Percentiles rank a stretch among this genome's conserved stretches.
phyloP scores from a whole-genome alignment of 2,113 vertebrate genomes.

The Coptodon rendalli region DNA sequence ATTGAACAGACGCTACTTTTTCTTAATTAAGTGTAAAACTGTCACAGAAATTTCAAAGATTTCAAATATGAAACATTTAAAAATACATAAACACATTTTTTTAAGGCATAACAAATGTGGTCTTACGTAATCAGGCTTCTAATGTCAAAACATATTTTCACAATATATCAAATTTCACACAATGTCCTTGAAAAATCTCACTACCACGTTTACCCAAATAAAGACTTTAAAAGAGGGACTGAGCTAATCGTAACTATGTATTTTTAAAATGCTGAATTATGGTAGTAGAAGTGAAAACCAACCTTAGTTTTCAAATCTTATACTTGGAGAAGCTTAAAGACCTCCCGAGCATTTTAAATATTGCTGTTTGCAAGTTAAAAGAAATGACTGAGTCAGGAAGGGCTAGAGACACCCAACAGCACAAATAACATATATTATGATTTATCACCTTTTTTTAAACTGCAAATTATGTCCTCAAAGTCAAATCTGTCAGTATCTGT shows the following conservation, averaged over 20 bases:
- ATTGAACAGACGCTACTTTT: accelerated
- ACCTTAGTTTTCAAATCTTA: not conserved
- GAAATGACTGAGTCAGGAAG: not conserved
- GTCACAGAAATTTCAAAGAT: not conserved
- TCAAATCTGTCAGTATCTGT: not conserved
- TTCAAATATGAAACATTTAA: not conserved
- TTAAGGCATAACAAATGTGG: not conserved
- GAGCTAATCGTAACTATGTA: not conserved
- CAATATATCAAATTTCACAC: not conserved
- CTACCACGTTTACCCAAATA: not conserved
- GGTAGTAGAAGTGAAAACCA: not conserved
- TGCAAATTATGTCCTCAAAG: not conserved
- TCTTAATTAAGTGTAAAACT: not conserved
- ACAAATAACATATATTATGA: not conserved
- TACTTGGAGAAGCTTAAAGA: not conserved
- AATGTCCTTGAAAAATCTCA: not conserved
- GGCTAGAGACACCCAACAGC: not conserved
- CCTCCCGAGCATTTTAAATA: not conserved
- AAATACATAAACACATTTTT: not conserved
- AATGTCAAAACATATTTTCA: not conserved
- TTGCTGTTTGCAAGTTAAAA: not conserved
- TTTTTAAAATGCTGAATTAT: not conserved
- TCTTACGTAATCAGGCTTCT: not conserved
- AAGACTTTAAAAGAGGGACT: not conserved
- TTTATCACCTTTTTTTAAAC: not conserved